Evolutionary conservation across 2,113 vertebrate genomes (phyloP).

Genomic region (Eretmochelys imbricata): DNA sequence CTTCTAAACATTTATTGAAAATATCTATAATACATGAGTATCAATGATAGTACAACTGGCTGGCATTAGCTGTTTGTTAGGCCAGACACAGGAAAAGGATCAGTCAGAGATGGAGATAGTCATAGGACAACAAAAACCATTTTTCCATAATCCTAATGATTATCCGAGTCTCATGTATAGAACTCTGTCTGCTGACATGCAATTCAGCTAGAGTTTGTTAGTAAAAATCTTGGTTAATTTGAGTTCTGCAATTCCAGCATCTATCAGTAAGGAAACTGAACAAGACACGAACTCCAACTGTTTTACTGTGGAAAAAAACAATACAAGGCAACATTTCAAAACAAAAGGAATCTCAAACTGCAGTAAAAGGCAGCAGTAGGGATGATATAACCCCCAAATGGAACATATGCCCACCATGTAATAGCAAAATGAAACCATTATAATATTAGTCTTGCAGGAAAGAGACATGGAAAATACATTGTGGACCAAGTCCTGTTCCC

Average conservation of each 20-base stretch:
- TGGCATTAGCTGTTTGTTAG: constrained; percentile 47
- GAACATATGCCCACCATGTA: background rate
- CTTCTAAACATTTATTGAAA: constrained; percentile 20
- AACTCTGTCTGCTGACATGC: constrained; percentile 30
- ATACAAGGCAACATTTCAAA: background rate
- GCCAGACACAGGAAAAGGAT: constrained; percentile 2
- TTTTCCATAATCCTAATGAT: constrained; percentile 18
- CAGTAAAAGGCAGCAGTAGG: background rate
- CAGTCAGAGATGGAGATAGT: background rate
- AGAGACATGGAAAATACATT: background rate
- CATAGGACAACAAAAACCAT: background rate
- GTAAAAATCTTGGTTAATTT: constrained; percentile 54
- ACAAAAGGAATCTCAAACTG: background rate
- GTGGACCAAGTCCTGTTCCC: background rate
- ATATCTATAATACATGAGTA: constrained; percentile 4
- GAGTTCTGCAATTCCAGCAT: background rate
- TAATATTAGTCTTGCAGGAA: background rate
- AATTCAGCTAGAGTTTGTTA: constrained; percentile 54
- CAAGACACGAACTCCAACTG: background rate
- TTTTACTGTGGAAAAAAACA: constrained; percentile 30
- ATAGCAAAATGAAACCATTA: background rate
- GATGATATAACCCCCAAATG: constrained; percentile 24
- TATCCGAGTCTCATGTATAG: constrained; percentile 48
- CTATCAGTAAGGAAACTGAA: constrained; percentile 43
- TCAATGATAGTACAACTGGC: constrained; percentile 23